Evolutionary conservation across 2,888 invertebrate genomes (phyloP).

Genomic region (Coelopa pilipes): DNA sequence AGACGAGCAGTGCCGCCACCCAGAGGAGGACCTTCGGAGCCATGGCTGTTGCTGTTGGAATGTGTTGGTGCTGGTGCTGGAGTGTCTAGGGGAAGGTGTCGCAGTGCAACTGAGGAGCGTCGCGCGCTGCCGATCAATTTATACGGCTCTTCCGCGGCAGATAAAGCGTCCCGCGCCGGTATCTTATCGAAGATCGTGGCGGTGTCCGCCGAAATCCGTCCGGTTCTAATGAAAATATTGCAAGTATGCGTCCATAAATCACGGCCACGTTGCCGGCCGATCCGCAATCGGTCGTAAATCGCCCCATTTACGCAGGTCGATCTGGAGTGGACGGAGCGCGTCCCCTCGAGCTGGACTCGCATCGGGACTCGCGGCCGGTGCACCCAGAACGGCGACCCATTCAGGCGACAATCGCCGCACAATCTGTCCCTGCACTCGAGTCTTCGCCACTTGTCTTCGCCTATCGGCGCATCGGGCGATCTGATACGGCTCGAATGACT

Average conservation of each 20-base stretch:
- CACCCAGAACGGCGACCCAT: too few species aligned
- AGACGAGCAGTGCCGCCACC: slow-evolving; percentile 33
- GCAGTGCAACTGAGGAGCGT: background rate
- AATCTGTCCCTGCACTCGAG: background rate
- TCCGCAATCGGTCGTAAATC: too few species aligned
- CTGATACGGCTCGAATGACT: too few species aligned
- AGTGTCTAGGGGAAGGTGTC: background rate
- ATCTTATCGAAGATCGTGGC: background rate
- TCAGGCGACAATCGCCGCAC: background rate
- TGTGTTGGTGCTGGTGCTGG: background rate
- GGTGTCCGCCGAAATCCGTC: background rate
- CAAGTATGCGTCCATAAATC: background rate
- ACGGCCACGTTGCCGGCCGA: too few species aligned
- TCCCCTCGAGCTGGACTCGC: too few species aligned
- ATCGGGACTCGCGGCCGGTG: too few species aligned
- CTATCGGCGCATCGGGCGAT: too few species aligned
- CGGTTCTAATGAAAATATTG: background rate
- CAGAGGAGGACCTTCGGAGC: slow-evolving; percentile 34
- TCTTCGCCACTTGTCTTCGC: too few species aligned
- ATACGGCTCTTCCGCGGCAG: background rate
- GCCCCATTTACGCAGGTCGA: too few species aligned
- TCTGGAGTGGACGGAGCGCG: too few species aligned
- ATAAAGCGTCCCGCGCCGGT: too few species aligned
- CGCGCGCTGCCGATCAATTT: background rate
- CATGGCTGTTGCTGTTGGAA: slow-evolving; percentile 21